Evolutionary conservation across 2,797 vertebrate species (phyloP).

Genomic region (Hapalemur alaotrensis): DNA sequence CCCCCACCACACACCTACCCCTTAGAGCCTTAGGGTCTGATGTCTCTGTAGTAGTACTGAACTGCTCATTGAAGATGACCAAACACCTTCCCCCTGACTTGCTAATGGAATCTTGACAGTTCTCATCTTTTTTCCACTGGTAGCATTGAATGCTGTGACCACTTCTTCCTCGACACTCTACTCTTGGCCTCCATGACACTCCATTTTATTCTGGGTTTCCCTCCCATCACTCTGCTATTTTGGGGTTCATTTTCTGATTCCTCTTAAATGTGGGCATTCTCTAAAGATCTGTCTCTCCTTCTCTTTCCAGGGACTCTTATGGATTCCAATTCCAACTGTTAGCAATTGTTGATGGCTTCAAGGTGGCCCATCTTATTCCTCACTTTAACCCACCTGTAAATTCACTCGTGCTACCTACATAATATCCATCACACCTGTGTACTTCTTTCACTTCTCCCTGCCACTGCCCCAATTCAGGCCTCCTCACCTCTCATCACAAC

Average conservation of each 20-base stretch:
- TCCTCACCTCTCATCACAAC: not conserved
- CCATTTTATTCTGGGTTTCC: not conserved
- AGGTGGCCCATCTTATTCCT: not conserved
- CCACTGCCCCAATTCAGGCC: not conserved
- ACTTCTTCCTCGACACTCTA: not conserved
- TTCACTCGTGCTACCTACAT: no score
- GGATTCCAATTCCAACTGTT: not conserved
- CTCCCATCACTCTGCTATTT: not conserved
- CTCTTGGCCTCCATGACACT: not conserved
- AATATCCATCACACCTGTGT: no score
- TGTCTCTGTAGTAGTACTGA: not conserved
- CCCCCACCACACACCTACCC: not conserved
- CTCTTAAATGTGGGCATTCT: not conserved
- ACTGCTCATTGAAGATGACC: not conserved
- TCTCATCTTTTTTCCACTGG: not conserved
- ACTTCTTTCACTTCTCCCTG: not conserved
- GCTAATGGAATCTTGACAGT: not conserved
- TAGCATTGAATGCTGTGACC: not conserved
- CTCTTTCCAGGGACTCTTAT: not conserved
- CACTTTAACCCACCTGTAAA: not conserved
- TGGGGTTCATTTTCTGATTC: no score
- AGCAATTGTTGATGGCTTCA: not conserved
- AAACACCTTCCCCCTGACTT: not conserved
- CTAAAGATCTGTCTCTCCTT: not conserved
- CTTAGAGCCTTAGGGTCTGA: not conserved